Conservation (phyloP, 2,113 vertebrate genomes). For the Dasyornis broadbenti region DNA sequence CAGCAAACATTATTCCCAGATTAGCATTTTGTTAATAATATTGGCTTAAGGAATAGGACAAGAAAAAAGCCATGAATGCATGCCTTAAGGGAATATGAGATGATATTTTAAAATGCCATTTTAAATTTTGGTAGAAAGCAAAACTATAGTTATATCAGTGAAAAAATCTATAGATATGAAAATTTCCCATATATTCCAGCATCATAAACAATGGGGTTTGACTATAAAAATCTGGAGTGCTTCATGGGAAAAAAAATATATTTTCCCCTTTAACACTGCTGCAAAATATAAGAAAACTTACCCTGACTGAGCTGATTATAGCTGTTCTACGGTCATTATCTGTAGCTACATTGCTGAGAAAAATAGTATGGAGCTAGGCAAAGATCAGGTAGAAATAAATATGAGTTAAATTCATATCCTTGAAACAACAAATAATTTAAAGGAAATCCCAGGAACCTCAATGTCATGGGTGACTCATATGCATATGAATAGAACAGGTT, state of each 20-base stretch:
- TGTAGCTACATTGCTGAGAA: background rate
- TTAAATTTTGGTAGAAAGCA: background rate
- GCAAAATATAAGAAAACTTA: background rate
- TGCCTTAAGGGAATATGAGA: background rate
- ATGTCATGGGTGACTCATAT: accelerated
- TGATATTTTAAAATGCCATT: background rate
- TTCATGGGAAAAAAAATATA: background rate
- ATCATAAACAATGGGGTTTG: background rate
- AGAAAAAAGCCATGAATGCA: background rate
- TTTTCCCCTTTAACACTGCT: background rate
- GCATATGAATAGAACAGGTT: background rate
- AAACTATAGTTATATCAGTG: background rate
- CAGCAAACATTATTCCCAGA: background rate
- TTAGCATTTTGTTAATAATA: background rate
- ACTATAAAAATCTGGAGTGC: background rate
- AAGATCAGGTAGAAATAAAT: background rate
- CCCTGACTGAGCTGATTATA: background rate
- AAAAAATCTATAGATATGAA: background rate
- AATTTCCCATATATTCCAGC: background rate
- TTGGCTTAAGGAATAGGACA: background rate
- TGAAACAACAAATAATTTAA: background rate
- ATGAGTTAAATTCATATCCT: background rate
- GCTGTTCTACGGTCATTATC: background rate
- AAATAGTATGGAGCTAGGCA: background rate
- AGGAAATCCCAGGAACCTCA: background rate